Conservation (phyloP, 2,113 vertebrate genomes). For the Cyprinodon variegatus region DNA sequence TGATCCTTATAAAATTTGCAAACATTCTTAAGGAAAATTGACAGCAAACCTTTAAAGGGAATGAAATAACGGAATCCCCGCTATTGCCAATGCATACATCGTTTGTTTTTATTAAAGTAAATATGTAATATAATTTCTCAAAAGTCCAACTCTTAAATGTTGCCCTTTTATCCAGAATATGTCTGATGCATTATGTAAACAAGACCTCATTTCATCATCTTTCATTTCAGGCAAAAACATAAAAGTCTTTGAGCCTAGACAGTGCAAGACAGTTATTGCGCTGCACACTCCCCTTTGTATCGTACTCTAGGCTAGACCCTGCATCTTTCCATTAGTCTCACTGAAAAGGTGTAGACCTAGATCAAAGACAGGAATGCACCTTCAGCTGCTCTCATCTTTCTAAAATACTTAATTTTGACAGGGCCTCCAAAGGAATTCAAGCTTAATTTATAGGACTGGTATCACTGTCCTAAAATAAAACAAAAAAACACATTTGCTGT, state of each 20-base stretch:
- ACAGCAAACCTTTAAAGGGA: background rate
- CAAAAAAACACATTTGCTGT: slow-evolving; percentile 8
- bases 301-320: slow-evolving; percentile 21
- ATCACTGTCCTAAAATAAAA: slow-evolving; percentile 33
- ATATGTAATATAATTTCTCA: slow-evolving; percentile 1
- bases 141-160: background rate
- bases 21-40: background rate
- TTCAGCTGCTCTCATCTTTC: slow-evolving; percentile 64
- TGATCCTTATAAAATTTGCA: background rate
- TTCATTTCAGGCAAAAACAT: slow-evolving; percentile 16
- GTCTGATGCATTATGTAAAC: slow-evolving; percentile 11
- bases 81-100: background rate
- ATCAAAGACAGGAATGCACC: slow-evolving; percentile 60
- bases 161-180: slow-evolving; percentile 15
- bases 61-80: background rate
- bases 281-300: slow-evolving; percentile 16
- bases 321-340: slow-evolving; percentile 33
- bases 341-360: slow-evolving; percentile 28
- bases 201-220: slow-evolving; percentile 11
- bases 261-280: slow-evolving; percentile 20
- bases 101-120: background rate
- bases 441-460: background rate
- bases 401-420: slow-evolving; percentile 46
- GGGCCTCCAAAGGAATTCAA: slow-evolving; percentile 30
- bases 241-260: slow-evolving; percentile 14